Conservation (phyloP, 2,888 invertebrate species). For the Tenthredo distinguenda region DNA sequence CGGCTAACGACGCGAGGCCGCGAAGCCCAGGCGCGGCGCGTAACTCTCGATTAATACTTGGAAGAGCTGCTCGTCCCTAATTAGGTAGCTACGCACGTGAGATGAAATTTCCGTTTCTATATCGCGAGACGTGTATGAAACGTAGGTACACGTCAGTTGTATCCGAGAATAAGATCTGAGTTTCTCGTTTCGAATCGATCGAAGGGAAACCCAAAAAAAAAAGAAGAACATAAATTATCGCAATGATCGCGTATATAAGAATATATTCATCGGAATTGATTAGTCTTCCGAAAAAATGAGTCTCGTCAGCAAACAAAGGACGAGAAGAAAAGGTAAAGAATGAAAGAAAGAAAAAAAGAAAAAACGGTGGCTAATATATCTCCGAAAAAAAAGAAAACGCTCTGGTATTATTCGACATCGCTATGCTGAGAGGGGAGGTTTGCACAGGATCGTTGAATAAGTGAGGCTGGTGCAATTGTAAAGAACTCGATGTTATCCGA, state of each 20-base stretch:
- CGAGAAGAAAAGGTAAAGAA: background rate
- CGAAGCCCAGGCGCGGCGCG: background rate
- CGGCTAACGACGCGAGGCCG: constrained; percentile 40
- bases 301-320: background rate
- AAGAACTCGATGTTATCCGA: constrained; percentile 29
- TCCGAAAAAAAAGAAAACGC: background rate
- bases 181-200: background rate
- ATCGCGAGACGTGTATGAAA: background rate
- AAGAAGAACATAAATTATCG: too few species aligned
- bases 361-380: background rate
- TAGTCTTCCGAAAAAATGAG: background rate
- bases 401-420: background rate
- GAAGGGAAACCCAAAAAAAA: background rate
- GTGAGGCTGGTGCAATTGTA: constrained; percentile 24
- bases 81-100: constrained; percentile 22
- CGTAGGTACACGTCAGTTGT: background rate
- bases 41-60: constrained; percentile 49
- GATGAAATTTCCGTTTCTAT: constrained; percentile 8
- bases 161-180: background rate
- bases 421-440: background rate
- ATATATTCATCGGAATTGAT: background rate
- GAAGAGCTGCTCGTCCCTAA: constrained; percentile 35
- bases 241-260: too few species aligned
- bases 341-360: background rate
- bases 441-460: constrained; percentile 30